A percentile compares a stretch with the other conserved stretches of the same genome.
Evolutionary conservation across 2,797 vertebrate genomes (phyloP).

Genomic region (Platalea minor): DNA sequence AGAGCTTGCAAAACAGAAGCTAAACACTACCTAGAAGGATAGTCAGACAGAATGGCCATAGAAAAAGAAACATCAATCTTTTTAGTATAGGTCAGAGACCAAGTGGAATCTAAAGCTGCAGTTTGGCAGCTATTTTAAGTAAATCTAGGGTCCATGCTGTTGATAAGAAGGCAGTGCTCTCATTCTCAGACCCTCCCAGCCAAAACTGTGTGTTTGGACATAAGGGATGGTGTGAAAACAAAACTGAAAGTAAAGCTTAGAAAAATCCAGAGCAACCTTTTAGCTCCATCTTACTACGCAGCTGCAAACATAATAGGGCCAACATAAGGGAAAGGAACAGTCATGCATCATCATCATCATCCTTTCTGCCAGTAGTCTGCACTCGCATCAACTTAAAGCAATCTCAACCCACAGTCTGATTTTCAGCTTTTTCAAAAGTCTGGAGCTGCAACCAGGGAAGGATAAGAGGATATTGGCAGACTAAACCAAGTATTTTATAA

Average conservation of each 20-base stretch:
- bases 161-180: neutral
- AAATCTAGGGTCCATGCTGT: neutral
- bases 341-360: neutral
- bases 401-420: neutral
- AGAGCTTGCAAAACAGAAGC: neutral
- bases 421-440: neutral
- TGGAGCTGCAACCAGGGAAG: neutral
- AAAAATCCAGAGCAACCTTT: neutral
- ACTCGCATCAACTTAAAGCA: neutral
- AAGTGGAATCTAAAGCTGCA: neutral
- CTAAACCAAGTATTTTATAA: neutral
- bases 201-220: neutral
- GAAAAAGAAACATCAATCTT: neutral
- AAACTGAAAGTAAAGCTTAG: neutral
- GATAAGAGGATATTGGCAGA: neutral
- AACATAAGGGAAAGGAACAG: neutral
- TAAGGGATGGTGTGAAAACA: neutral
- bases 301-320: neutral
- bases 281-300: neutral
- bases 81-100: neutral
- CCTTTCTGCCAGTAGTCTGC: neutral
- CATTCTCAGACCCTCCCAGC: neutral
- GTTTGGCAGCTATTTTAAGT: neutral
- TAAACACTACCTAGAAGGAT: neutral
- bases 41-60: neutral